Percentiles rank a stretch among this genome's conserved stretches.
phyloP scores from a whole-genome alignment of 2,797 vertebrate genomes.

The Pseudochirops cupreus region DNA sequence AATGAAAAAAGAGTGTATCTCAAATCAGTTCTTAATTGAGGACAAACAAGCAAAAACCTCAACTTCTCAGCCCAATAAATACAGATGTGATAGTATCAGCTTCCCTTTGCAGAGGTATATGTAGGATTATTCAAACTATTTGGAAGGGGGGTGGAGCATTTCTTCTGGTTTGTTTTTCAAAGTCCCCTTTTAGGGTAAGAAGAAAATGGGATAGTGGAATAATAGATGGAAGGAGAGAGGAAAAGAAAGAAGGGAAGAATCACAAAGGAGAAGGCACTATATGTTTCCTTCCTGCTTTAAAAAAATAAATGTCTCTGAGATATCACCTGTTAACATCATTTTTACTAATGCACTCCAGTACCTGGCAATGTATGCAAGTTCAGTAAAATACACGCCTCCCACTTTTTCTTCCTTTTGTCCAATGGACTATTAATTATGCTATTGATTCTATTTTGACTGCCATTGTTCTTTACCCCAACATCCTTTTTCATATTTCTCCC shows the following conservation, averaged over 20 bases:
- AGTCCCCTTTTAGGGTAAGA: neutral
- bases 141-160: too few species aligned
- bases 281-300: neutral
- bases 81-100: neutral
- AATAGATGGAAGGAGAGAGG: neutral
- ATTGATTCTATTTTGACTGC: neutral
- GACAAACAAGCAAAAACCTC: neutral
- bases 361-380: too few species aligned
- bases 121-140: too few species aligned
- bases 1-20: neutral
- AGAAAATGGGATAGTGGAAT: conserved; percentile 10
- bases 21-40: neutral
- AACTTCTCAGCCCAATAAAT: neutral
- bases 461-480: too few species aligned
- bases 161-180: neutral
- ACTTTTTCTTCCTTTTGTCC: neutral
- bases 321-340: too few species aligned
- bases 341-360: too few species aligned
- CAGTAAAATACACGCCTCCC: too few species aligned
- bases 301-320: too few species aligned
- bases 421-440: neutral
- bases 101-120: too few species aligned
- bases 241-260: neutral
- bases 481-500: too few species aligned
- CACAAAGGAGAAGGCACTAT: too few species aligned